Evolutionary conservation across 2,797 vertebrate species (phyloP), one percentile per base, ranked within the genome.

Genomic region (Luscinia megarhynchos): DNA sequence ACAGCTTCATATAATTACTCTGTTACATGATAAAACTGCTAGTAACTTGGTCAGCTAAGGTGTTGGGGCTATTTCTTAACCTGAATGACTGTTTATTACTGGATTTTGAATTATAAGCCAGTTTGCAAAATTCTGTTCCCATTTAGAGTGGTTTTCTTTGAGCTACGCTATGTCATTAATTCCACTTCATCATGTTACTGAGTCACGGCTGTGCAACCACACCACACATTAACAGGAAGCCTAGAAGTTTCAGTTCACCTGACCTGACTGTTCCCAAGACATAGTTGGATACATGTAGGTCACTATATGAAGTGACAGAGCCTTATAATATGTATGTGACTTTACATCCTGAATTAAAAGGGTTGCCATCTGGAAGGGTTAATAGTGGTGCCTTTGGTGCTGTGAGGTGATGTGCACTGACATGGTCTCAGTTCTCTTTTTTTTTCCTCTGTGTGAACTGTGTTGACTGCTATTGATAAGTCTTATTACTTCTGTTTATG

Each of bases 271-370:
- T 87, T 85, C 0, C 20, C 20, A 48, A 84, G 78, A 50, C 67
- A 19, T 6, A n/a, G 66, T 5, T 78, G 96, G 80, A 90, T 78
- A 34, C 95, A 98, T 97, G 93, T 98, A 98, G 97, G 98, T 98
- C 98, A 98, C 86, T 88, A 58, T 69, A 43, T 83, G 36, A 82
- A 92, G n/a, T 34, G 51, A 6, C 54, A 53, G 64, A n/a, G 10
- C 53, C 66, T 68, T 55, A 9, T 23, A 78, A 53, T 50, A 30
- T 7, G 0, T 78, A 19, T 0, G 5, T 67, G 69, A 70, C 62
- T 92, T 93, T 68, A 82, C 19, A 20, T 1, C 7, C 36, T 11
- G 46, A 84, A 61, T 54, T 76, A 26, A 81, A 90, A 66, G 43
- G 53, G 24, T 34, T 12, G 11, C 46, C 3, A 0, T 36, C 30